Evolutionary conservation across 2,113 vertebrate genomes (phyloP).

Genomic region (Chroicocephalus ridibundus): DNA sequence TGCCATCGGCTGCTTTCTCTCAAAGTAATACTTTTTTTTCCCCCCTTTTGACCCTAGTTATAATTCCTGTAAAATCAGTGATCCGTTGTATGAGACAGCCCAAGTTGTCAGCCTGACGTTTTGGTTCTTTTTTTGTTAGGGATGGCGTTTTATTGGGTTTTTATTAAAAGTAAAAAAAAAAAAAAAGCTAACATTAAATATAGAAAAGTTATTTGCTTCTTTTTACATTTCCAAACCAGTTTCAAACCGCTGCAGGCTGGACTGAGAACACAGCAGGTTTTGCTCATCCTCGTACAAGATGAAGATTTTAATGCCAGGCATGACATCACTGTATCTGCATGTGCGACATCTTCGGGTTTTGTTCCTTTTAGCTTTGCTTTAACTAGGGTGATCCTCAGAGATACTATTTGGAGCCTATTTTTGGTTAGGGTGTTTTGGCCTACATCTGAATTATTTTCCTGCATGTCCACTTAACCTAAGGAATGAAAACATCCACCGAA

Average conservation of each 20-base stretch:
- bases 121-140: not conserved
- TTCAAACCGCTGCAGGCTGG: not conserved
- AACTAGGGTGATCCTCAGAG: not conserved
- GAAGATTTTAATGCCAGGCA: constrained; percentile 24
- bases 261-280: constrained; percentile 22
- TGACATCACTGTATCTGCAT: constrained; percentile 47
- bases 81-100: not conserved
- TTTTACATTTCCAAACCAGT: not conserved
- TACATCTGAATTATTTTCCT: not conserved
- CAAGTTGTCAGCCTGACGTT: rapidly evolving
- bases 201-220: not conserved
- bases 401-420: not conserved
- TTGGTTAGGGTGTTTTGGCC: not conserved
- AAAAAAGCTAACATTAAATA: not conserved
- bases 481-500: not conserved
- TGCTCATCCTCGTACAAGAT: not conserved
- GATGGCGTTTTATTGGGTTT: not conserved
- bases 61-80: not conserved
- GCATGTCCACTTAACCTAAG: not conserved
- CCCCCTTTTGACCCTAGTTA: not conserved
- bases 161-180: not conserved
- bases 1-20: rapidly evolving
- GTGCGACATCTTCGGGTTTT: not conserved
- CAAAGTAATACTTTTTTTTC: not conserved
- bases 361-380: not conserved